Base-by-base conservation (phyloP, 2,888 invertebrate species). In the Drymonia ruficornis region DNA sequence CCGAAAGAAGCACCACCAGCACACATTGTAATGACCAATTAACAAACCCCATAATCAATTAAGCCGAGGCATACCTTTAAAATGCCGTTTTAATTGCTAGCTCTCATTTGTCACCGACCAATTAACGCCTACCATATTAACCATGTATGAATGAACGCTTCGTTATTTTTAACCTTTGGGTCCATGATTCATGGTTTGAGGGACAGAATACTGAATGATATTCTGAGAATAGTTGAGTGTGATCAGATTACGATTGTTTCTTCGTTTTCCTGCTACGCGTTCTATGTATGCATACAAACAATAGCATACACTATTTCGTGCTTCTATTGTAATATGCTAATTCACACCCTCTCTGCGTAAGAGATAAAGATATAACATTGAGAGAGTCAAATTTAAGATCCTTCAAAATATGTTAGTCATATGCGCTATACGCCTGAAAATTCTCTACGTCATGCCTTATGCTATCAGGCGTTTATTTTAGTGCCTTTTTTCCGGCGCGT, bases 101-200 rank as follows among this genome's bases (percentile, higher is more conserved):
- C 19, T 15, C 43, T 43, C 42, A 9, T 47, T 47, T 53, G 57
- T 44, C n/a, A 46, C 40, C 40, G 54, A 53, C 45, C 63, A 53
- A 63, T 49, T 51, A 55, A 40, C 46, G 54, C 36, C 31, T 18
- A 50, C 28, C 47, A 46, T 16, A 54, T 16, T 11, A 15, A 45
- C 46, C 9, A 15, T 48, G 13, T 12, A 36, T 11, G 19, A 44
- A 36, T 11, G 19, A 44, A 48, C 42, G 16, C 28, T 29, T 52
- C n/a, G 13, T 9, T 46, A 40, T 49, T 54, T 36, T 36, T 53
- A 54, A 42, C 36, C 23, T 16, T 46, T 18, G 13, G 34, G 50
- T 55, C 53, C 51, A 51, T 38, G 8, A 48, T 34, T 47, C 59
- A 16, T 34, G 52, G 9, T 52, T 12, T 6, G n/a, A 40, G 40